phyloP scores from a whole-genome alignment of 2,797 vertebrate species.

The Carcharodon carcharias region DNA sequence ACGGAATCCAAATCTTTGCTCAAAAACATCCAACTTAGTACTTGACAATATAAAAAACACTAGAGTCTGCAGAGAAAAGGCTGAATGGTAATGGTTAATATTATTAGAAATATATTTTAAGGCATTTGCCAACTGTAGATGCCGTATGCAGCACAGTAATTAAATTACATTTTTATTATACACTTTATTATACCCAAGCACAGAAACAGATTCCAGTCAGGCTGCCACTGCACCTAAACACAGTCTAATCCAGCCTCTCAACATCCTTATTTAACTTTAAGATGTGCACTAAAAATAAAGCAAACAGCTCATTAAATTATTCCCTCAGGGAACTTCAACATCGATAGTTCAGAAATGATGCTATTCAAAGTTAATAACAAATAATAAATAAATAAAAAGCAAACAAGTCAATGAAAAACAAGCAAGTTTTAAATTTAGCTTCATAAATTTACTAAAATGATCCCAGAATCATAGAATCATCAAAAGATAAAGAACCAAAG shows the following conservation, averaged over 20 bases:
- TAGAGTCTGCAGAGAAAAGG: background rate
- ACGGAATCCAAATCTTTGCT: background rate
- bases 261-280: background rate
- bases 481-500: background rate
- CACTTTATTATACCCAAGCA: background rate
- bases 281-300: background rate
- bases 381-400: background rate
- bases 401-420: background rate
- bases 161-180: constrained; percentile 8
- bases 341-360: background rate
- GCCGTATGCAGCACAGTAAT: background rate
- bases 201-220: background rate
- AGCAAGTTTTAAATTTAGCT: background rate
- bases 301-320: background rate
- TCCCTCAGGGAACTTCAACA: background rate
- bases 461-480: background rate
- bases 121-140: background rate
- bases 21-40: background rate
- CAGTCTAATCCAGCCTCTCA: background rate
- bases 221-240: background rate
- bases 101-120: background rate
- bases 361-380: constrained; percentile 15
- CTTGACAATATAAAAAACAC: background rate
- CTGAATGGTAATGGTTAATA: background rate
- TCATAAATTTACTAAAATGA: background rate